Percentiles rank a stretch among this genome's conserved stretches.
phyloP scores from a whole-genome alignment of 2,113 vertebrate genomes.

The Stigmatopora nigra region DNA sequence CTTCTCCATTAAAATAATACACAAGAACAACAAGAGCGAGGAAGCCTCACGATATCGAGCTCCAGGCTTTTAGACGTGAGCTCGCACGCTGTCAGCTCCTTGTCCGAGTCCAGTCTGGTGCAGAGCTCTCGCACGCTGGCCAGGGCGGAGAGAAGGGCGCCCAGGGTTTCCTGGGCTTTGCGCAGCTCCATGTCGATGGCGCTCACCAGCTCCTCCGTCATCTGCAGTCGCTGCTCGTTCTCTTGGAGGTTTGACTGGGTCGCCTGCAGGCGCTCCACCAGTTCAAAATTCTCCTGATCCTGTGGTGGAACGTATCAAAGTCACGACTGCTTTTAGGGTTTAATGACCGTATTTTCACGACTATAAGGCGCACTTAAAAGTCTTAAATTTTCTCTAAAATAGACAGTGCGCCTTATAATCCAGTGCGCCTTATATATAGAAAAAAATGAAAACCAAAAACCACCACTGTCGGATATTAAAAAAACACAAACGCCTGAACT shows the following conservation, averaged over 20 bases:
- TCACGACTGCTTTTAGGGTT: not conserved
- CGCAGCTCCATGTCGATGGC: constrained; percentile 83
- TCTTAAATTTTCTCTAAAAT: too few relatives aligned
- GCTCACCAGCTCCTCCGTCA: constrained; percentile 82
- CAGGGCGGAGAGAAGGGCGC: constrained; percentile 71
- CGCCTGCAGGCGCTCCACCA: constrained; percentile 80
- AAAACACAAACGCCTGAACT: too few relatives aligned
- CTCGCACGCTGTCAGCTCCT: constrained; percentile 79
- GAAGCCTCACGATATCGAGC: constrained; percentile 76
- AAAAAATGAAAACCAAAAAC: too few relatives aligned
- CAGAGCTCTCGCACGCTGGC: constrained; percentile 87
- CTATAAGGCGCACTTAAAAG: too few relatives aligned
- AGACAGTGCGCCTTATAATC: too few relatives aligned
- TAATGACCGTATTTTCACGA: too few relatives aligned
- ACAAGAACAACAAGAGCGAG: not conserved
- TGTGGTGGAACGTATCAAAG: constrained; percentile 39
- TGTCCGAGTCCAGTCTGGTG: constrained; percentile 87
- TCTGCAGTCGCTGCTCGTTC: constrained; percentile 81
- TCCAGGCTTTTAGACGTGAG: constrained; percentile 85
- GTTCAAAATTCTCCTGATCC: constrained; percentile 90
- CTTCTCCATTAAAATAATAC: not conserved
- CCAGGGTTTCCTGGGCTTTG: constrained; percentile 73
- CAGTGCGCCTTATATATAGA: too few relatives aligned
- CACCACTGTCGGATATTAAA: too few relatives aligned
- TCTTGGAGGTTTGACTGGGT: constrained; percentile 78